These are phyloP conservation scores for Amiota minor DNA, from an alignment of 2,888 invertebrate genomes.

Conservation along the genomic window DNA sequence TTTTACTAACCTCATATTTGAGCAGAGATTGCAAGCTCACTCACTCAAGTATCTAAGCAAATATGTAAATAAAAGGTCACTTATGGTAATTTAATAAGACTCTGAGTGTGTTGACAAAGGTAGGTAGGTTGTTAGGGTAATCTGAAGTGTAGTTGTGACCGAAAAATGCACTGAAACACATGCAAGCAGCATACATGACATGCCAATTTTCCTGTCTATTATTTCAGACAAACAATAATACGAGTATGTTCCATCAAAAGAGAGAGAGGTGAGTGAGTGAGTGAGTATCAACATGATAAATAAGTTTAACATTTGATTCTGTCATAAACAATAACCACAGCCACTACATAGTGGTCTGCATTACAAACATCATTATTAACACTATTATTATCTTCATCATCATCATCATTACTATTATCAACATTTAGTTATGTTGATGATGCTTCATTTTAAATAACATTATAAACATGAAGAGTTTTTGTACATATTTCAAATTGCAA, in stretches of 20 bases:
- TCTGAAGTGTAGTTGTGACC: slow-evolving; percentile 15
- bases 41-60: slow-evolving; percentile 55
- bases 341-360: neutral
- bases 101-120: neutral
- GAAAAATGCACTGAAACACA: neutral
- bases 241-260: neutral
- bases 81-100: slow-evolving; percentile 60
- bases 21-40: too few relatives aligned
- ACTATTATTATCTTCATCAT: neutral
- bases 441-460: slow-evolving; percentile 27
- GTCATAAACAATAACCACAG: neutral
- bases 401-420: neutral
- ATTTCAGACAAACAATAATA: slow-evolving; percentile 39
- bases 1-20: too few relatives aligned
- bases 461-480: slow-evolving; percentile 7
- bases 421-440: neutral
- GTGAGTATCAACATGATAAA: slow-evolving; percentile 63
- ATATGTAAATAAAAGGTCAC: slow-evolving; percentile 66
- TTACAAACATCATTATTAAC: neutral
- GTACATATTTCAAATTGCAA: neutral
- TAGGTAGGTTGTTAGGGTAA: neutral
- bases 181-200: slow-evolving; percentile 32
- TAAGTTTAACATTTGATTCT: slow-evolving; percentile 54
- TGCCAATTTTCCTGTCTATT: slow-evolving; percentile 59
- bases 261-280: neutral